phyloP scores from a whole-genome alignment of 2,888 invertebrate species.

The Zootermopsis nevadensis region DNA sequence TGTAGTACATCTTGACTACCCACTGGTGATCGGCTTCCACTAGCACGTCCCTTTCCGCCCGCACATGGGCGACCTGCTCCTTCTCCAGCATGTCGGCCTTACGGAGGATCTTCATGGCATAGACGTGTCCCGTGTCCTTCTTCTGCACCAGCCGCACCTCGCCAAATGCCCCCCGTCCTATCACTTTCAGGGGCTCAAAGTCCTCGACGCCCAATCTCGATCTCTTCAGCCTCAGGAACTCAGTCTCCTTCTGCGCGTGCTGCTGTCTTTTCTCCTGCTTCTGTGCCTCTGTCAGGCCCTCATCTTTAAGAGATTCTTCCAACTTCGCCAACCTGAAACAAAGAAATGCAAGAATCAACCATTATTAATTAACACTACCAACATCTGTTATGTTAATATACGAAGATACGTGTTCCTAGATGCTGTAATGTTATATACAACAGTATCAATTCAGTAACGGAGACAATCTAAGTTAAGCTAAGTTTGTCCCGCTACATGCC shows the following conservation, averaged over 20 bases:
- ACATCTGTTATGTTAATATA: no score
- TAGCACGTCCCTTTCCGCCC: conserved; percentile 97
- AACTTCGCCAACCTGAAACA: conserved; percentile 82
- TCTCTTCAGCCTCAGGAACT: conserved; percentile 95
- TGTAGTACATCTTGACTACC: conserved; percentile 99
- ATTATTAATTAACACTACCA: no score
- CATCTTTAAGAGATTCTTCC: conserved; percentile 96
- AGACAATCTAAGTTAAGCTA: no score
- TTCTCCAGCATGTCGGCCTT: conserved; percentile 99
- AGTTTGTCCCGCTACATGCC: no score
- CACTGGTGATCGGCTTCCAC: conserved; percentile 99
- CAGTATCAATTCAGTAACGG: no score
- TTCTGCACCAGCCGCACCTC: conserved; percentile 99
- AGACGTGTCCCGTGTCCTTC: conserved; percentile 99
- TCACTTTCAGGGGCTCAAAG: conserved; percentile 96
- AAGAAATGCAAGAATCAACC: no score
- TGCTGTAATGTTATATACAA: no score
- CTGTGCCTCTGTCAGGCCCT: conserved; percentile 93
- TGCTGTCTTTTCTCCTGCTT: conserved; percentile 93
- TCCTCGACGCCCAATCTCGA: conserved; percentile 97
- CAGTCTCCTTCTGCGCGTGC: conserved; percentile 98
- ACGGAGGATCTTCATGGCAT: conserved; percentile 99
- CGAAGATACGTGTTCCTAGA: no score
- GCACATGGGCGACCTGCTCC: conserved; percentile 97
- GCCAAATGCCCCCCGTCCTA: conserved; percentile 93